Evolutionary conservation across 2,888 invertebrate species (phyloP).

Genomic region (Acleris cristana): DNA sequence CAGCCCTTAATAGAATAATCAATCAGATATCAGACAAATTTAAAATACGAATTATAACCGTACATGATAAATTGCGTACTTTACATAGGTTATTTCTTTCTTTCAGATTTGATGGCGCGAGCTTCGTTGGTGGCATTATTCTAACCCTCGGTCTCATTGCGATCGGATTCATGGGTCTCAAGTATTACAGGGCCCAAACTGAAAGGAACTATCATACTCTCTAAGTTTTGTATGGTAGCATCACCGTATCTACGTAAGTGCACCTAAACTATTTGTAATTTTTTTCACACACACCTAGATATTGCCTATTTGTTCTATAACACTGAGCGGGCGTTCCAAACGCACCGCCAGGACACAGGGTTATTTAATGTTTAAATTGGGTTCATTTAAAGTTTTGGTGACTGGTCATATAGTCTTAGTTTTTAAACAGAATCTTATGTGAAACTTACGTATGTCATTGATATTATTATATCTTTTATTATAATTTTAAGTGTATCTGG

Average conservation of each 20-base stretch:
- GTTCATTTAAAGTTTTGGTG: constrained; percentile 35
- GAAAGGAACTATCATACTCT: constrained; percentile 95
- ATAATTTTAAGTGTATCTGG: constrained; percentile 45
- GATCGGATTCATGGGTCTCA: constrained; percentile 92
- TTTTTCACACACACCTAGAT: constrained; percentile 38
- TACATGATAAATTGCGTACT: too few relatives aligned
- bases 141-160: constrained; percentile 90
- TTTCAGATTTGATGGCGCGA: constrained; percentile 88
- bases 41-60: too few relatives aligned
- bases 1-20: too few relatives aligned
- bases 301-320: constrained; percentile 32
- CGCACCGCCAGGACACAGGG: constrained; percentile 44
- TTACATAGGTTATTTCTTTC: constrained; percentile 11
- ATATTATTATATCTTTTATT: constrained; percentile 44
- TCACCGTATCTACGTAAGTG: constrained; percentile 61
- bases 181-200: constrained; percentile 93
- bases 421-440: constrained; percentile 46
- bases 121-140: constrained; percentile 94
- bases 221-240: constrained; percentile 77
- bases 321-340: constrained; percentile 39
- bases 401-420: constrained; percentile 39
- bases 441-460: constrained; percentile 39
- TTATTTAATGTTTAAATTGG: constrained; percentile 42
- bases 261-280: constrained; percentile 55
- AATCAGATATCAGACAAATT: too few relatives aligned